phyloP scores from a whole-genome alignment of 2,888 invertebrate genomes.

The Dryomyza anilis region DNA sequence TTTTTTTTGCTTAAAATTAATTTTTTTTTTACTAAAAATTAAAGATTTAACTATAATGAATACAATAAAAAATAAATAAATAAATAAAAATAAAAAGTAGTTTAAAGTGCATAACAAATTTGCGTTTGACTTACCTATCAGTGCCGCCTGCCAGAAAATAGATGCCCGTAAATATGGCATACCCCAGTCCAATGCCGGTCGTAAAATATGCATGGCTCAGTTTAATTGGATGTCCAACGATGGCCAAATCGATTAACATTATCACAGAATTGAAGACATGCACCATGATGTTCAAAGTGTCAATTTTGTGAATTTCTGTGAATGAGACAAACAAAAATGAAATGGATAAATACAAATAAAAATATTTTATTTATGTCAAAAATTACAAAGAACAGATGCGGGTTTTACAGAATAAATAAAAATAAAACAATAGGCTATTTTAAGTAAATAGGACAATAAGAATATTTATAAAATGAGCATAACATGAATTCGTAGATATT shows the following conservation, averaged over 20 bases:
- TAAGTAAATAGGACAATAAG: not conserved
- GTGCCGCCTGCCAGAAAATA: constrained; percentile 76
- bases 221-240: constrained; percentile 75
- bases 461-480: not conserved
- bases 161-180: constrained; percentile 72
- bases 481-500: too few relatives aligned
- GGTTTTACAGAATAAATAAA: not conserved
- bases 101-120: too few relatives aligned
- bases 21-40: too few relatives aligned
- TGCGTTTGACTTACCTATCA: constrained; percentile 64
- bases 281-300: constrained; percentile 61
- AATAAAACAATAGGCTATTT: not conserved
- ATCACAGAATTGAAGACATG: constrained; percentile 71
- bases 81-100: too few relatives aligned
- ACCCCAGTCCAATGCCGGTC: constrained; percentile 67
- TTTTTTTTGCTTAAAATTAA: too few relatives aligned
- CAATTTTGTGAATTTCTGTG: constrained; percentile 60
- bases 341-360: not conserved
- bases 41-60: too few relatives aligned
- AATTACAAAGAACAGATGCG: too few relatives aligned
- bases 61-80: too few relatives aligned
- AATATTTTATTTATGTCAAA: too few relatives aligned
- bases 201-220: constrained; percentile 66
- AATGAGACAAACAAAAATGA: not conserved
- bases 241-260: constrained; percentile 73